These are phyloP conservation scores for Pycnomerus fuliginosus DNA, from an alignment of 2,888 invertebrate genomes.

Conservation along the genomic window DNA sequence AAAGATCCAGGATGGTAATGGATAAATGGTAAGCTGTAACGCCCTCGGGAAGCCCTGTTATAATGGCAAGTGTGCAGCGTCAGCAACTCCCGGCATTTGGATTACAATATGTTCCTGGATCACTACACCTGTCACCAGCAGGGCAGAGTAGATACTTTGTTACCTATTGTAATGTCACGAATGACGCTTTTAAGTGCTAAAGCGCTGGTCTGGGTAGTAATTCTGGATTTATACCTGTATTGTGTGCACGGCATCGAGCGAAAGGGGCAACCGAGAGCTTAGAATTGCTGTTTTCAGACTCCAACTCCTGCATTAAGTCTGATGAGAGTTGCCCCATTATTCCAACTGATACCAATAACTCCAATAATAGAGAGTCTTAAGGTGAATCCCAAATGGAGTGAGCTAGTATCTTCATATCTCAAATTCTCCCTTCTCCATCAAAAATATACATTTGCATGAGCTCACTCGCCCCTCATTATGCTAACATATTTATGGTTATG, in stretches of 20 bases:
- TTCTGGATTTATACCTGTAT: slow-evolving; percentile 21
- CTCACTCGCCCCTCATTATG: slow-evolving; percentile 19
- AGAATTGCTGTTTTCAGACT: slow-evolving; percentile 5
- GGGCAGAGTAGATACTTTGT: slow-evolving; percentile 34
- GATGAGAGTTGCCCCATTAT: slow-evolving; percentile 8
- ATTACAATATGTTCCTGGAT: slow-evolving; percentile 34
- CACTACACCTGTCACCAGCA: slow-evolving; percentile 36
- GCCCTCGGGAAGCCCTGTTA: slow-evolving; percentile 28
- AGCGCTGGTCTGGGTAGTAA: slow-evolving; percentile 8
- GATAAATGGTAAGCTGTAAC: slow-evolving; percentile 30
- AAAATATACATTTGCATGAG: slow-evolving; percentile 5
- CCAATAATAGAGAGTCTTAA: slow-evolving; percentile 8
- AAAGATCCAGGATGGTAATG: too few species aligned
- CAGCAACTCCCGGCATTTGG: slow-evolving; percentile 28
- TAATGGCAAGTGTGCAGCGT: slow-evolving; percentile 35
- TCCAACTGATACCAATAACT: slow-evolving; percentile 2
- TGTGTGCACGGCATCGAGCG: slow-evolving; percentile 12
- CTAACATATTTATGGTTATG: slow-evolving; percentile 19
- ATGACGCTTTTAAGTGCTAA: slow-evolving; percentile 23
- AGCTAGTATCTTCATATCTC: slow-evolving; percentile 14
- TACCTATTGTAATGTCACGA: slow-evolving; percentile 35
- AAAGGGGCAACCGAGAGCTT: slow-evolving; percentile 10
- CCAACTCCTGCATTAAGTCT: slow-evolving; percentile 6
- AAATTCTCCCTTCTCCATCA: too few species aligned
- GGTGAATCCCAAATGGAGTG: slow-evolving; percentile 10